These are phyloP conservation scores for Chromis chromis DNA, from an alignment of 2,797 vertebrate genomes.

Conservation along the genomic window DNA sequence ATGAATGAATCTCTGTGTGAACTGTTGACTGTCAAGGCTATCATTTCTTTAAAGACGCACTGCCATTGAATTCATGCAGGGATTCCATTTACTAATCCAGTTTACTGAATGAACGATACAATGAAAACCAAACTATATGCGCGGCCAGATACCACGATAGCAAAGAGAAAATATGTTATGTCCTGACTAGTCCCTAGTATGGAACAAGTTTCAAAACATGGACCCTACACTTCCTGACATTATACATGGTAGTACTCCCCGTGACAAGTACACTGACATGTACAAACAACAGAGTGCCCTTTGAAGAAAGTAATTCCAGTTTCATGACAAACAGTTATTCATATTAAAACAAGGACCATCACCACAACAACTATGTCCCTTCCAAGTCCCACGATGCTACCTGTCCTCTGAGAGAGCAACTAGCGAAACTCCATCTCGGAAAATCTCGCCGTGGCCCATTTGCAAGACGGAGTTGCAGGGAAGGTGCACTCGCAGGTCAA, in stretches of 20 bases:
- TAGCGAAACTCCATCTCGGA: constrained; percentile 15
- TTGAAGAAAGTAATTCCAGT: constrained; percentile 19
- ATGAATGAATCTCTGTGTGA: no score
- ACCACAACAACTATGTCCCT: constrained; percentile 2
- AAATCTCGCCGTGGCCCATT: constrained; percentile 41
- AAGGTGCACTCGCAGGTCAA: constrained; percentile 72
- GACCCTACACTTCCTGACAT: background rate
- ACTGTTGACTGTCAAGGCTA: no score
- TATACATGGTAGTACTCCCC: background rate
- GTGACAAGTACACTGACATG: constrained; percentile 1
- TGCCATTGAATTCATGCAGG: no score
- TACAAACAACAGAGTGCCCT: background rate
- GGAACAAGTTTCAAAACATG: background rate
- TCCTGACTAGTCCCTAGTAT: background rate
- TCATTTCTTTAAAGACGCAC: no score
- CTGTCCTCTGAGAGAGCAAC: constrained; percentile 29
- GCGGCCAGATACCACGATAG: background rate
- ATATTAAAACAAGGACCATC: constrained; percentile 7
- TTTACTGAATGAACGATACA: background rate
- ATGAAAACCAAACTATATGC: background rate
- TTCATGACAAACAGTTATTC: background rate
- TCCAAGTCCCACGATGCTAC: constrained; percentile 22
- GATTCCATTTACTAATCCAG: no score
- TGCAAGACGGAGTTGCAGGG: constrained; percentile 37
- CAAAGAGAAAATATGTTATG: constrained; percentile 1